Conservation (phyloP, 2,113 vertebrate genomes). For the Turnix velox region DNA sequence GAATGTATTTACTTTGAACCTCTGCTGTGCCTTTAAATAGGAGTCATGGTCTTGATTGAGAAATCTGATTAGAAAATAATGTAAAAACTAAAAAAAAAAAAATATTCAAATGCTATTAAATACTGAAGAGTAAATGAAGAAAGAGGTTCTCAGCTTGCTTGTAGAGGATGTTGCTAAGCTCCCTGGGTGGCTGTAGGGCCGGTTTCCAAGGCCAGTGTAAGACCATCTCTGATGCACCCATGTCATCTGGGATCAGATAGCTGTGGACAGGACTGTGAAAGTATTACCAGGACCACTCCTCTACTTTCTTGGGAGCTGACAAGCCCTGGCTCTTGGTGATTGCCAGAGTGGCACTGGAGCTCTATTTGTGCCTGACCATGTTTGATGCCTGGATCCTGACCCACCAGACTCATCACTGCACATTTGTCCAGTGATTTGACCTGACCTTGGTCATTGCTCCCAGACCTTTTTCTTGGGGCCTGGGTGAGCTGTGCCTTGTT, state of each 20-base stretch:
- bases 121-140: neutral
- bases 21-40: neutral
- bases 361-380: neutral
- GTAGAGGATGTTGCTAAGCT: neutral
- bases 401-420: neutral
- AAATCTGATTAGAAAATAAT: neutral
- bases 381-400: neutral
- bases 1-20: neutral
- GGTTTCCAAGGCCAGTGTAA: neutral
- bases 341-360: neutral
- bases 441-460: accelerated
- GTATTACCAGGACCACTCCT: neutral
- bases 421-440: neutral
- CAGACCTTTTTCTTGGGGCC: neutral
- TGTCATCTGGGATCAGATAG: no score
- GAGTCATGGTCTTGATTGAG: neutral
- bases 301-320: neutral
- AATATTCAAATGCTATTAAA: neutral
- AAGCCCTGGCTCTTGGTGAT: no score
- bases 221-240: neutral
- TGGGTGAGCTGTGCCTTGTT: no score
- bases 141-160: neutral
- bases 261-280: neutral
- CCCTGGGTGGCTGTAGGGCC: neutral
- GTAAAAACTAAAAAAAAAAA: neutral